Evolutionary conservation across 1,140 invertebrate genomes (phyloP).

Genomic region (Drosophila nebulosa): DNA sequence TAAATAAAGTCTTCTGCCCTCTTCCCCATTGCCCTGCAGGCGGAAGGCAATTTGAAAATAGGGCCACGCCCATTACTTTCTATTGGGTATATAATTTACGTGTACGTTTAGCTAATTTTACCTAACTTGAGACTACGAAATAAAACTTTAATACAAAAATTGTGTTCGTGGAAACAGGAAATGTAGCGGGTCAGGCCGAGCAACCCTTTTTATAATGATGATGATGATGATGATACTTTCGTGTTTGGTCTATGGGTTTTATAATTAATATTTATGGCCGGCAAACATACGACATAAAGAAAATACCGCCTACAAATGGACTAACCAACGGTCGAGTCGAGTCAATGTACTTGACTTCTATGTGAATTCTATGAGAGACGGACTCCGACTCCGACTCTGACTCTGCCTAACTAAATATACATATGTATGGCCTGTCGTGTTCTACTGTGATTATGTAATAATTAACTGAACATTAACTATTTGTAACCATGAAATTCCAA

Average conservation of each 20-base stretch:
- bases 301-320: conserved; percentile 16
- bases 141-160: conserved; percentile 36
- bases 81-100: background rate
- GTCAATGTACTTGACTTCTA: conserved; percentile 54
- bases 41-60: conserved; percentile 41
- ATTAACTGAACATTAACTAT: conserved; percentile 77
- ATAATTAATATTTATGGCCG: conserved; percentile 72
- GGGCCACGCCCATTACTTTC: conserved; percentile 2
- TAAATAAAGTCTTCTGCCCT: conserved; percentile 5
- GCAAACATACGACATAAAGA: conserved; percentile 26
- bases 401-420: conserved; percentile 10
- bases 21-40: no score
- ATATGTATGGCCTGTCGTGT: conserved; percentile 36
- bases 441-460: conserved; percentile 71
- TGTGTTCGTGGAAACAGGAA: conserved; percentile 45
- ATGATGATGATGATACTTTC: conserved; percentile 57
- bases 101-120: conserved; percentile 7
- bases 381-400: background rate
- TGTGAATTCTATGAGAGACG: conserved; percentile 1
- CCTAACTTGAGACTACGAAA: conserved; percentile 20
- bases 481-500: conserved; percentile 75
- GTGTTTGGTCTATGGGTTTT: conserved; percentile 45
- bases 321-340: conserved; percentile 20
- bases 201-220: conserved; percentile 42
- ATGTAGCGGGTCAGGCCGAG: conserved; percentile 23